A percentile compares a stretch with the other conserved stretches of the same genome.
Evolutionary conservation across 2,113 vertebrate genomes (phyloP).

Genomic region (Ranitomeya imitator): DNA sequence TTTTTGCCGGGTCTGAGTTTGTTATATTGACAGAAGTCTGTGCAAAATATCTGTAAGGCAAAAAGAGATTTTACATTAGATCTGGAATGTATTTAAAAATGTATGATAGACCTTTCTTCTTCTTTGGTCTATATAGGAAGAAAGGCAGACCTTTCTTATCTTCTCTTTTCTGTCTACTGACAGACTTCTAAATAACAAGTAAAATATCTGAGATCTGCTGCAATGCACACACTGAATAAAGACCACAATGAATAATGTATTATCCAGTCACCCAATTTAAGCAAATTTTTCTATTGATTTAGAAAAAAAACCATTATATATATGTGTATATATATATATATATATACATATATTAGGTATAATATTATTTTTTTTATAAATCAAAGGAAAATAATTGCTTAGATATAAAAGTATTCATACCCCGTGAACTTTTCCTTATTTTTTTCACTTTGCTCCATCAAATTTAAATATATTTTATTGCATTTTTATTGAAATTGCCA

Average conservation of each 20-base stretch:
- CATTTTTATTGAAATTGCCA: no score
- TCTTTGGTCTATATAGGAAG: background rate
- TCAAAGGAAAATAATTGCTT: no score
- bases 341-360: no score
- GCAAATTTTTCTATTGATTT: background rate
- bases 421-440: no score
- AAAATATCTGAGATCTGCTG: background rate
- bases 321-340: no score
- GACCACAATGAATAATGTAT: slow-evolving; percentile 1
- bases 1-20: slow-evolving; percentile 71
- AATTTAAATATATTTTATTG: no score
- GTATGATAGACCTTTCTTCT: background rate
- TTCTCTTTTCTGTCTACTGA: background rate
- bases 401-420: no score
- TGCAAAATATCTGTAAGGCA: slow-evolving; percentile 74
- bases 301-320: no score
- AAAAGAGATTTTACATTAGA: slow-evolving; percentile 40
- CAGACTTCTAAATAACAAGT: slow-evolving; percentile 14
- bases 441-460: no score
- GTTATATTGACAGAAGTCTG: slow-evolving; percentile 71
- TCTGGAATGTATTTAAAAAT: slow-evolving; percentile 25
- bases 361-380: no score
- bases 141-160: background rate
- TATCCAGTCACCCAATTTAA: background rate
- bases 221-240: background rate